Percentiles rank a stretch among this genome's conserved stretches.
Conservation (phyloP, 2,113 vertebrate species). For the Passerina amoena region DNA sequence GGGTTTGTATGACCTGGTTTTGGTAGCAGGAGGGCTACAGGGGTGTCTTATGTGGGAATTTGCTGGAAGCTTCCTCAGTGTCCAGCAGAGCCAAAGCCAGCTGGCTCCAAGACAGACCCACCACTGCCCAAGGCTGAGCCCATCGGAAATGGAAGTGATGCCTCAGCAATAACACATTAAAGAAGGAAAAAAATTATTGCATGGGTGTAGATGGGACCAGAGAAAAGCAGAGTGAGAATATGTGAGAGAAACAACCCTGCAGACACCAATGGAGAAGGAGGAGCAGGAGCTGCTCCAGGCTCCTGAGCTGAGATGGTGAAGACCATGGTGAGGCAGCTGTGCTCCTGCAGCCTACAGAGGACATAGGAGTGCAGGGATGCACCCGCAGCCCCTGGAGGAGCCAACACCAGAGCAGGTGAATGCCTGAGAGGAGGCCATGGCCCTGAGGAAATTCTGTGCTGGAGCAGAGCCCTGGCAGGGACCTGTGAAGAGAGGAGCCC, state of each 20-base stretch:
- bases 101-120: background rate
- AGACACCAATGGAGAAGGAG: background rate
- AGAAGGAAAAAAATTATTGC: background rate
- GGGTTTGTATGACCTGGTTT: background rate
- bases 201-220: background rate
- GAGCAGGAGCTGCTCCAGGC: background rate
- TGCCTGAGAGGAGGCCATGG: background rate
- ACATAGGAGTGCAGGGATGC: background rate
- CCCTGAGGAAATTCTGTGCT: background rate
- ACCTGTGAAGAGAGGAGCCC: background rate
- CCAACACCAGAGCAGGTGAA: background rate
- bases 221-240: background rate
- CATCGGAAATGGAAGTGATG: background rate
- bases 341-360: background rate
- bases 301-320: background rate
- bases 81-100: background rate
- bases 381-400: background rate
- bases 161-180: background rate
- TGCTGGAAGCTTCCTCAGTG: background rate
- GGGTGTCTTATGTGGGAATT: background rate
- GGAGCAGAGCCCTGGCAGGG: background rate
- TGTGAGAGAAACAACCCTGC: background rate
- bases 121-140: background rate
- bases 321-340: background rate
- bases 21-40: background rate